These are phyloP conservation scores for Drosophila fulvimacula DNA, from an alignment of 2,888 invertebrate genomes.

Conservation along the genomic window DNA sequence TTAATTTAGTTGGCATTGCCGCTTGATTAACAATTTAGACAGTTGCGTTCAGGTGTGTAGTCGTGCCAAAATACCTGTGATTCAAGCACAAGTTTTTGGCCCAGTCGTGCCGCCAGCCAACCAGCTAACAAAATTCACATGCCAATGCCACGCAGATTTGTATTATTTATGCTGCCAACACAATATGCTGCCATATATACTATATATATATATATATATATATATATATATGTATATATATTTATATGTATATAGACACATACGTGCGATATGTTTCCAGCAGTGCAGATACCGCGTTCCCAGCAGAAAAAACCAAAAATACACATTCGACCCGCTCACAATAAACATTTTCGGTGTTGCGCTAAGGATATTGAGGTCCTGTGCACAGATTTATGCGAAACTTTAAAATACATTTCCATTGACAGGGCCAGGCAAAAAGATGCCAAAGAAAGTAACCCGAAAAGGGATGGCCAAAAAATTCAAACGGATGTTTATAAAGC, in stretches of 20 bases:
- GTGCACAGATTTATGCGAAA: constrained; percentile 58
- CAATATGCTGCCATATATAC: constrained; percentile 47
- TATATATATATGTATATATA: not conserved
- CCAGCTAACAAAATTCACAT: constrained; percentile 44
- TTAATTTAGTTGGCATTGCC: constrained; percentile 22
- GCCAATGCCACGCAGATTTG: constrained; percentile 55
- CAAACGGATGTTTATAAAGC: constrained; percentile 63
- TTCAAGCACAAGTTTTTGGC: constrained; percentile 13
- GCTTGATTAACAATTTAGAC: constrained; percentile 17
- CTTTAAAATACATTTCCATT: constrained; percentile 70
- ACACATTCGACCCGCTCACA: constrained; percentile 46
- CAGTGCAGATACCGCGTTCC: constrained; percentile 56
- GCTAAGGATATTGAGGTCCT: constrained; percentile 23
- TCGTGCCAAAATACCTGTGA: constrained; percentile 13
- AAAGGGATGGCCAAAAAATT: constrained; percentile 46
- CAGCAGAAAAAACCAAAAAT: constrained; percentile 49
- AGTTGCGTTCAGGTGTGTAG: constrained; percentile 19
- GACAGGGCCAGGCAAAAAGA: constrained; percentile 12
- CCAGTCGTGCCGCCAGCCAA: constrained; percentile 8
- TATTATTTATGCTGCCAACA: constrained; percentile 59
- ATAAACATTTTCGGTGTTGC: constrained; percentile 45
- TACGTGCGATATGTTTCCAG: constrained; percentile 12
- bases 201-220: constrained; percentile 7
- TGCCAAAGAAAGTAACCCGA: constrained; percentile 1
- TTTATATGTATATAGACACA: not conserved